Conservation (phyloP, 2,113 vertebrate species). For the Aleadryas rufinucha region DNA sequence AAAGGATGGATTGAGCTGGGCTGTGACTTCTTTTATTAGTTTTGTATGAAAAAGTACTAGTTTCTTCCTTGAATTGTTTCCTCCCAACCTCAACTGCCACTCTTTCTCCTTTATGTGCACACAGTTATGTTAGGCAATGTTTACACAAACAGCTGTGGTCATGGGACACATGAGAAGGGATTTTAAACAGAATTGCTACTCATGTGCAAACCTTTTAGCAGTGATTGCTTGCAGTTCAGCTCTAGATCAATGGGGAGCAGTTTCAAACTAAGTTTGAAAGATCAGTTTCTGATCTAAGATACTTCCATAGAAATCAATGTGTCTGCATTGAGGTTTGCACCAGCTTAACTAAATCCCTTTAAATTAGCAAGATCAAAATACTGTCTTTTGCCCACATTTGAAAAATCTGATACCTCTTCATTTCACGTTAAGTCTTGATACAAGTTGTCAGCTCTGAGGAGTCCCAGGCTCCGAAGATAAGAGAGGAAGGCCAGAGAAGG, state of each 20-base stretch:
- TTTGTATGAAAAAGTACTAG: not conserved
- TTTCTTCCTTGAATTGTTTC: not conserved
- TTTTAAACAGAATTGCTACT: not conserved
- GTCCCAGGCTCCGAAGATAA: not conserved
- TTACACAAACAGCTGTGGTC: not conserved
- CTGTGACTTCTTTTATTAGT: not conserved
- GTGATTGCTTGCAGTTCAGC: not conserved
- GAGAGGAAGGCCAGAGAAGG: not conserved
- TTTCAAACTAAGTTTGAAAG: not conserved
- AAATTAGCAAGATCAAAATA: not conserved
- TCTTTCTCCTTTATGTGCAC: not conserved
- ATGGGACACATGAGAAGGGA: not conserved
- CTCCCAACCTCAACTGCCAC: not conserved
- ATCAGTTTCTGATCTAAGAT: not conserved
- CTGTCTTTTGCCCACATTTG: not conserved
- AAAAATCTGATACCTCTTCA: not conserved
- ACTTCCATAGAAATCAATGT: not conserved
- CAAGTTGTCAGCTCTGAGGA: not conserved
- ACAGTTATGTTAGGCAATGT: not conserved
- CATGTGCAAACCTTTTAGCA: not conserved
- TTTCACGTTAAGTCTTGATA: not conserved
- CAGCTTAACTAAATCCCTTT: not conserved
- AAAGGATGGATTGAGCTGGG: not conserved
- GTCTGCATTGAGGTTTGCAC: not conserved
- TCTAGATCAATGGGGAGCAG: not conserved